Percentiles rank a stretch among this genome's conserved stretches.
phyloP scores from a whole-genome alignment of 2,888 invertebrate genomes.

The Eulithis prunata region DNA sequence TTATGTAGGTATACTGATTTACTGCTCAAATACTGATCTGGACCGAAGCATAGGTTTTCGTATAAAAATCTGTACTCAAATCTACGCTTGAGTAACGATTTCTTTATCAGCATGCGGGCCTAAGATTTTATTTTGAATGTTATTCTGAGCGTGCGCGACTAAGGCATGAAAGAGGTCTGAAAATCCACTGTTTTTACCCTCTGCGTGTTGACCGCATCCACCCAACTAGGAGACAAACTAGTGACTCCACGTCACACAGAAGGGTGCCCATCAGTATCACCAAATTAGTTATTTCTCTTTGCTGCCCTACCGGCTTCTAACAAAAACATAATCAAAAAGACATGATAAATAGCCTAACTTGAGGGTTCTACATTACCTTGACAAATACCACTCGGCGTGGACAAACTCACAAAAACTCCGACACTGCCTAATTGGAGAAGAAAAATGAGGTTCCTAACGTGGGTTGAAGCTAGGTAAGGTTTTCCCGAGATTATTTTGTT shows the following conservation, averaged over 20 bases:
- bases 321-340: constrained; percentile 43
- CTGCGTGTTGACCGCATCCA: too few species aligned
- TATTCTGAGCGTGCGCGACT: too few species aligned
- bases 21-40: too few species aligned
- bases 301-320: constrained; percentile 20
- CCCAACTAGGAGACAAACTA: too few species aligned
- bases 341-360: constrained; percentile 43
- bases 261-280: not conserved
- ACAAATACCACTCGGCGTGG: constrained; percentile 33
- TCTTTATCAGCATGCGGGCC: too few species aligned
- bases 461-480: constrained; percentile 25
- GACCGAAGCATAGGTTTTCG: too few species aligned
- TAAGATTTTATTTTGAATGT: too few species aligned
- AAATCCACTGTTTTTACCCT: too few species aligned
- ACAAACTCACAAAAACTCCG: constrained; percentile 35
- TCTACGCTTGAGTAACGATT: too few species aligned
- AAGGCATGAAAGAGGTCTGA: too few species aligned
- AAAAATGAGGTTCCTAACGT: constrained; percentile 30
- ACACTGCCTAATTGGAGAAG: constrained; percentile 34
- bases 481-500: constrained; percentile 22
- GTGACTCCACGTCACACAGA: not conserved
- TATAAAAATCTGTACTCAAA: too few species aligned
- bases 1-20: too few species aligned
- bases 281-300: constrained; percentile 3
- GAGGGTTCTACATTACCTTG: constrained; percentile 38